phyloP scores from a whole-genome alignment of 2,888 invertebrate genomes.

The Eilema caniola region DNA sequence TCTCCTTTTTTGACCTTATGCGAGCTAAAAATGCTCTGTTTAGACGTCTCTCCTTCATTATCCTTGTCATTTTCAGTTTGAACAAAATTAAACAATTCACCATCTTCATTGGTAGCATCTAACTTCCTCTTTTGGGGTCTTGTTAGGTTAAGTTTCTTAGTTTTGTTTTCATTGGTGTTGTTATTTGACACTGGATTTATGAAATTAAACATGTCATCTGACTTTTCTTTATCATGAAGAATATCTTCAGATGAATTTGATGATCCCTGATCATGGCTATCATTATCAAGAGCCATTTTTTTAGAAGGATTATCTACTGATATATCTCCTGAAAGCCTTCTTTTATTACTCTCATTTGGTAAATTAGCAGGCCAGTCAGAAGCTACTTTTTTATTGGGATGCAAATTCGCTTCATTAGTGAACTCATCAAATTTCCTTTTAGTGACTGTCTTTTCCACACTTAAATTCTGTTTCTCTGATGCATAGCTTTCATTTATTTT shows the following conservation, averaged over 20 bases:
- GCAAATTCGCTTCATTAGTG: slow-evolving; percentile 55
- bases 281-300: slow-evolving; percentile 65
- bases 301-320: slow-evolving; percentile 61
- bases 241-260: slow-evolving; percentile 23
- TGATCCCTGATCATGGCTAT: slow-evolving; percentile 32
- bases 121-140: slow-evolving; percentile 74
- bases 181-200: slow-evolving; percentile 53
- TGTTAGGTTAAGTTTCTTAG: slow-evolving; percentile 69
- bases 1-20: slow-evolving; percentile 40
- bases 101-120: slow-evolving; percentile 65
- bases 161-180: slow-evolving; percentile 41
- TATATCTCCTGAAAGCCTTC: slow-evolving; percentile 57
- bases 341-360: slow-evolving; percentile 57
- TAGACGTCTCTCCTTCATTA: slow-evolving; percentile 37
- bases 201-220: slow-evolving; percentile 74
- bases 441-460: slow-evolving; percentile 31
- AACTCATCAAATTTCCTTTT: slow-evolving; percentile 74
- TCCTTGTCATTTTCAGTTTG: slow-evolving; percentile 53
- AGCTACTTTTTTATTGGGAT: slow-evolving; percentile 70
- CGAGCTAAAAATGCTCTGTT: slow-evolving; percentile 52
- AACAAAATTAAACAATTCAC: slow-evolving; percentile 79
- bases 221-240: slow-evolving; percentile 22
- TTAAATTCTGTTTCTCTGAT: slow-evolving; percentile 40
- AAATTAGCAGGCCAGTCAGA: slow-evolving; percentile 37
- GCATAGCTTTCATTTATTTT: slow-evolving; percentile 76